Percentiles rank a stretch among this genome's conserved stretches.
phyloP scores from a whole-genome alignment of 2,113 vertebrate species.

The Istiophorus platypterus region DNA sequence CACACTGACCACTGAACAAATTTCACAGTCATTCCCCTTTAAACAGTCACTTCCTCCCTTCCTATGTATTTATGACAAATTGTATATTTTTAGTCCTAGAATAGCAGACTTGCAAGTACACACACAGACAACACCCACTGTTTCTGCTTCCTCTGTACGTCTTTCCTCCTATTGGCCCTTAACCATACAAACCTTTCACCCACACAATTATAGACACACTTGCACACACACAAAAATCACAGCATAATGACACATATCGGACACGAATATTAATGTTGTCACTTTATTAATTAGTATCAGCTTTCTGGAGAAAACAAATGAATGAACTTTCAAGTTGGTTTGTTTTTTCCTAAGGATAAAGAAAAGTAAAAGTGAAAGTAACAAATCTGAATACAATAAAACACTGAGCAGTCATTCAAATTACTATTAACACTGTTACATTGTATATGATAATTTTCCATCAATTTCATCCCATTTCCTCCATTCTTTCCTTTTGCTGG shows the following conservation, averaged over 20 bases:
- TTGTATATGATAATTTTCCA: not conserved
- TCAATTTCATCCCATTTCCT: not conserved
- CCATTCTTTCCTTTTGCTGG: not conserved
- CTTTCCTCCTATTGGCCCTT: constrained; percentile 9
- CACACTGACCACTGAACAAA: too few relatives aligned
- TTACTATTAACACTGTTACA: not conserved
- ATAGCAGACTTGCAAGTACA: constrained; percentile 1
- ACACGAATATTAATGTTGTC: not conserved
- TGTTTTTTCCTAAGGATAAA: not conserved
- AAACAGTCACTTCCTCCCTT: constrained; percentile 28
- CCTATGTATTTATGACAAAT: constrained; percentile 15
- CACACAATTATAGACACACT: too few relatives aligned
- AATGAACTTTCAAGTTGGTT: not conserved
- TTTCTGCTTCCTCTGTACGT: constrained; percentile 42
- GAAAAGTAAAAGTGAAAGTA: not conserved
- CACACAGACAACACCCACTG: constrained; percentile 23
- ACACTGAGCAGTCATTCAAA: not conserved
- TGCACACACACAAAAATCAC: constrained; percentile 31
- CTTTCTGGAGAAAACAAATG: not conserved
- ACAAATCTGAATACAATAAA: not conserved
- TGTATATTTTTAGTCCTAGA: constrained; percentile 38
- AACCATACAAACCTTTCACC: not conserved
- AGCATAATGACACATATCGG: not conserved
- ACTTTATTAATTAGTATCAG: constrained; percentile 6
- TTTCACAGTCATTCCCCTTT: not conserved